Percentiles rank a stretch among this genome's conserved stretches.
phyloP scores from a whole-genome alignment of 2,797 vertebrate genomes.

The Lerista edwardsae region DNA sequence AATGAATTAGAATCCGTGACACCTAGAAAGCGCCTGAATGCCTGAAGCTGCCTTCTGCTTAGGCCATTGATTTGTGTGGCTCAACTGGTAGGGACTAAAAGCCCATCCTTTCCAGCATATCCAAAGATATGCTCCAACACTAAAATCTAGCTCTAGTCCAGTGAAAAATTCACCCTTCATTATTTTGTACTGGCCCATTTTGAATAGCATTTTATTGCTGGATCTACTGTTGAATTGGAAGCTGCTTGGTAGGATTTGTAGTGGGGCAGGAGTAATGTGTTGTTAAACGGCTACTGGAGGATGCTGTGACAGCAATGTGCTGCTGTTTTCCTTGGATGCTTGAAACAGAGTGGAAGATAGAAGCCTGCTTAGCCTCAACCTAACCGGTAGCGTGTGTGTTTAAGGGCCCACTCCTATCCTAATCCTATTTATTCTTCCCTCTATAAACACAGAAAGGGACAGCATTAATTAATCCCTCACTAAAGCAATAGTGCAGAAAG shows the following conservation, averaged over 20 bases:
- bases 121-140: background rate
- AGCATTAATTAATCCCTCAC: no score
- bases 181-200: background rate
- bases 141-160: background rate
- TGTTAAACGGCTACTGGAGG: background rate
- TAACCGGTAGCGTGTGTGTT: no score
- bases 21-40: background rate
- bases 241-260: background rate
- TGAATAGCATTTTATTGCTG: background rate
- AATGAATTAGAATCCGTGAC: background rate
- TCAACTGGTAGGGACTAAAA: no score
- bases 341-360: background rate
- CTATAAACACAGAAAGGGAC: background rate
- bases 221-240: background rate
- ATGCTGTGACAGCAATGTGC: background rate
- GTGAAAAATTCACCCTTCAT: no score
- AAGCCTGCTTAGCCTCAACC: background rate
- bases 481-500: background rate
- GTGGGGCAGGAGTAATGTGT: background rate
- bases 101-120: background rate
- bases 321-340: background rate
- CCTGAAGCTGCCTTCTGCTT: background rate
- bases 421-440: no score
- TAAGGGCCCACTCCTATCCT: no score
- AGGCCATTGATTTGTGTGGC: background rate